Evolutionary conservation across 2,888 invertebrate species (phyloP).

Genomic region (Heliconius ismenius): DNA sequence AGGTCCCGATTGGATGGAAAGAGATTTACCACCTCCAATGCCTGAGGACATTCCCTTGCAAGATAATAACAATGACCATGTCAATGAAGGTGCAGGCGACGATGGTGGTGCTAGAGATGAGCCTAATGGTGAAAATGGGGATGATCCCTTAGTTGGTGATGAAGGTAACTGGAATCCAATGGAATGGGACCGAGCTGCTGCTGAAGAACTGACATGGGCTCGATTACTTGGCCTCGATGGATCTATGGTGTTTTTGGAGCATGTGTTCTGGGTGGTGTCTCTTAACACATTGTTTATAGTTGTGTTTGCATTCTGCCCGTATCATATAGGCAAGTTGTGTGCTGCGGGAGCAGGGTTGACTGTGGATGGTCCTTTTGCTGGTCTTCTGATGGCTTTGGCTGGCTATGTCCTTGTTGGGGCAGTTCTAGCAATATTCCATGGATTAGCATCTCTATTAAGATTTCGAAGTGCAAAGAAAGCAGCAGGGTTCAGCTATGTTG

Average conservation of each 20-base stretch:
- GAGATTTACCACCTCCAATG: constrained; percentile 81
- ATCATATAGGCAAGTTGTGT: constrained; percentile 95
- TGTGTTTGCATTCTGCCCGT: constrained; percentile 98
- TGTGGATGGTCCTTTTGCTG: constrained; percentile 92
- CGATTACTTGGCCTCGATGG: constrained; percentile 97
- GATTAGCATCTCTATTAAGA: constrained; percentile 89
- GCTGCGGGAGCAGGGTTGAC: constrained; percentile 83
- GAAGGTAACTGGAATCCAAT: constrained; percentile 98
- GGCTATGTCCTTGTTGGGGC: constrained; percentile 96
- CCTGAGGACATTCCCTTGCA: constrained; percentile 73
- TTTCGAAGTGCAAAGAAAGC: constrained; percentile 90
- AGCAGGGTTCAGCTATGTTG: constrained; percentile 95
- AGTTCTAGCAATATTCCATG: constrained; percentile 90
- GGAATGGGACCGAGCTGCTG: constrained; percentile 98
- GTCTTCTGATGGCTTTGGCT: constrained; percentile 93
- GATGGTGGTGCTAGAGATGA: constrained; percentile 66
- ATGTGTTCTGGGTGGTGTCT: constrained; percentile 99
- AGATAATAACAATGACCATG: constrained; percentile 77
- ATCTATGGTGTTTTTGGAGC: constrained; percentile 97
- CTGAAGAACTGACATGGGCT: constrained; percentile 99
- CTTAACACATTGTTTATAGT: constrained; percentile 97
- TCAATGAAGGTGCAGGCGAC: constrained; percentile 65
- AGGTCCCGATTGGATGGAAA: constrained; percentile 97
- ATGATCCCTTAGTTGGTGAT: constrained; percentile 84
- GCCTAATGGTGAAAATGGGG: constrained; percentile 66